Base-by-base conservation (phyloP, 2,113 vertebrate species). In the Coturnix japonica region DNA sequence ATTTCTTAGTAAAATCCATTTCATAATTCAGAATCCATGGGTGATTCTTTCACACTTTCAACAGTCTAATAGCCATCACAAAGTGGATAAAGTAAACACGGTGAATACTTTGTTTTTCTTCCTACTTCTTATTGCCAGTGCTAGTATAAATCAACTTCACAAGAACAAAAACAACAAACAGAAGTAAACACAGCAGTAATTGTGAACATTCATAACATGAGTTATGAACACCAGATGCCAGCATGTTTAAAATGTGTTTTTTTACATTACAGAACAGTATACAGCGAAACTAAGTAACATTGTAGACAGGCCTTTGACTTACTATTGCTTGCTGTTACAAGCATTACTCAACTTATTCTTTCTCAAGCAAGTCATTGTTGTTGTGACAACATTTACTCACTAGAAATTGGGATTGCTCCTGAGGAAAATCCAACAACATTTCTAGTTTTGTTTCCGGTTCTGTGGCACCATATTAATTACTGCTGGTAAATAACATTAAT, bases 201-300 rank as follows among this genome's bases (percentile, higher is more conserved):
- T 91, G 47, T 95, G 84, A 94, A 91, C 80, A 81, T 81, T 94
- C 88, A 57, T 65, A 83, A n/a, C 31, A 33, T 81, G 65, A 93
- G 46, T 74, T 91, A 67, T 15, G 33, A 60, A 33, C 35, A 28
- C 18, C n/a, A 31, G 33, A 60, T 93, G 81, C 86, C 84, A 85
- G 81, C 66, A 82, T 82, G 37, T 82, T 89, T 70, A 46, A 66
- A 70, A 37, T 26, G 4, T n/a, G 22, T 28, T 28, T n/a, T 93
- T 90, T 90, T 81, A 37, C 21, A 86, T 44, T 74, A n/a, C 28
- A 65, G 54, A 91, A 54, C 19, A 63, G 67, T 73, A 79, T 73
- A 23, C 39, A 82, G 31, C 43, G 59, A 70, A 92, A 82, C 31
- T 49, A 53, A 69, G 35, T 75, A 90, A 53, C 9, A 16, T 31